Evolutionary conservation across 2,888 invertebrate species (phyloP).

Genomic region (Eudemis profundana): DNA sequence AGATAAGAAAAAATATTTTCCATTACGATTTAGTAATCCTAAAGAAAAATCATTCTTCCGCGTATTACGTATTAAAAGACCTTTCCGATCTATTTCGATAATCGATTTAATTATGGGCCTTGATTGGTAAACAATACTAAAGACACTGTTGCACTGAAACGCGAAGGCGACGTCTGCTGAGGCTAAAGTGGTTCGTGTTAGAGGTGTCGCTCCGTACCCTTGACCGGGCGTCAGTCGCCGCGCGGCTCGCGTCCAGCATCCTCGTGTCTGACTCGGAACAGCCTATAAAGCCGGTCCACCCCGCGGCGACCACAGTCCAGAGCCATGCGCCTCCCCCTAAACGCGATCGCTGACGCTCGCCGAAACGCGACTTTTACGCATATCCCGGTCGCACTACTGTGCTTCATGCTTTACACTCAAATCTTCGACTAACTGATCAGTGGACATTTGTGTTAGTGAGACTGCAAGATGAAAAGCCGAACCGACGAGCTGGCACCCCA

Average conservation of each 20-base stretch:
- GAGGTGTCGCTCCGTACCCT: slow-evolving; percentile 64
- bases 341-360: slow-evolving; percentile 43
- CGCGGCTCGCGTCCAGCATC: slow-evolving; percentile 71
- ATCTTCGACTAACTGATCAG: slow-evolving; percentile 45
- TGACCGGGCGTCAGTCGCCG: slow-evolving; percentile 75
- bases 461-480: slow-evolving; percentile 68
- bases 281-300: slow-evolving; percentile 59
- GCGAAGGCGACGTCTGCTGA: slow-evolving; percentile 39
- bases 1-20: too few relatives aligned
- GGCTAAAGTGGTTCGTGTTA: slow-evolving; percentile 52
- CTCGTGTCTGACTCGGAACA: slow-evolving; percentile 64
- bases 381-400: slow-evolving; percentile 23
- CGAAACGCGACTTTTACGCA: slow-evolving; percentile 46
- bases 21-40: too few relatives aligned
- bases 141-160: slow-evolving; percentile 35
- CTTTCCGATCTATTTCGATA: slow-evolving; percentile 19
- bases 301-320: slow-evolving; percentile 57
- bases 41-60: neutral
- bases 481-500: slow-evolving; percentile 59
- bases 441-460: slow-evolving; percentile 56
- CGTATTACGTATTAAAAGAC: slow-evolving; percentile 10
- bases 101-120: slow-evolving; percentile 37
- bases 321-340: slow-evolving; percentile 65
- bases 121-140: slow-evolving; percentile 50
- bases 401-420: slow-evolving; percentile 39